Base-by-base conservation (phyloP, 1,140 invertebrate species). In the Dinothrombium tinctorium region DNA sequence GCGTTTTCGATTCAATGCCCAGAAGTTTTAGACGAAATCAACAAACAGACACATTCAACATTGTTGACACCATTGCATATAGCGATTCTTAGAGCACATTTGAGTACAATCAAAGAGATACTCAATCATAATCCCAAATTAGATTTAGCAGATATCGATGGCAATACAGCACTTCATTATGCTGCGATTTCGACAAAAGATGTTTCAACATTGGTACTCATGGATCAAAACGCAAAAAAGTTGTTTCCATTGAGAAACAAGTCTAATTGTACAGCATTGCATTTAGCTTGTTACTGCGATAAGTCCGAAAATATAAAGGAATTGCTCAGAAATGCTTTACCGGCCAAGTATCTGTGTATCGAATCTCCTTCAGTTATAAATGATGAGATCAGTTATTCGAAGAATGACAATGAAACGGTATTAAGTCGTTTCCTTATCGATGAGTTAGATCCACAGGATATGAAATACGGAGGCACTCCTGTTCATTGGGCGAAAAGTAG, bases 401-500 rank as follows among this genome's bases (percentile, higher is more conserved):
- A 12, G 12, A 23, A 37, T 11, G 15, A 37, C 6, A 33, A 40
- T 3, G 22, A 38, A 17, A 37, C 40, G 4, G 20, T 40, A 12
- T 47, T 47, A 22, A 37, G n/a, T 17, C 14, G 20, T 3, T 8
- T 46, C 40, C 21, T 49, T 8, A 20, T 45, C 6, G 43, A 37
- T 29, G 46, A 63, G 40, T 47, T 63, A 6, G 51, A 60, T 43
- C 49, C 50, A 2, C 51, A 55, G 54, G 84, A 90, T 50, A 80
- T 84, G 69, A 86, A 84, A 58, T 71, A 72, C 50, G 82, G 83
- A 1, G 83, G 83, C 0, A 89, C 79, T 0, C 80, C 84, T 0
- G 53, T 92, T 17, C 87, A 94, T 54, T 90, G 83, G 83, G 74
- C 77, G 0, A 69, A 69, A 41, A 81, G 76, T 12, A 65, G 72